Percentiles rank a stretch among this genome's conserved stretches.
Conservation (phyloP, 2,113 vertebrate species). For the Lontra canadensis region DNA sequence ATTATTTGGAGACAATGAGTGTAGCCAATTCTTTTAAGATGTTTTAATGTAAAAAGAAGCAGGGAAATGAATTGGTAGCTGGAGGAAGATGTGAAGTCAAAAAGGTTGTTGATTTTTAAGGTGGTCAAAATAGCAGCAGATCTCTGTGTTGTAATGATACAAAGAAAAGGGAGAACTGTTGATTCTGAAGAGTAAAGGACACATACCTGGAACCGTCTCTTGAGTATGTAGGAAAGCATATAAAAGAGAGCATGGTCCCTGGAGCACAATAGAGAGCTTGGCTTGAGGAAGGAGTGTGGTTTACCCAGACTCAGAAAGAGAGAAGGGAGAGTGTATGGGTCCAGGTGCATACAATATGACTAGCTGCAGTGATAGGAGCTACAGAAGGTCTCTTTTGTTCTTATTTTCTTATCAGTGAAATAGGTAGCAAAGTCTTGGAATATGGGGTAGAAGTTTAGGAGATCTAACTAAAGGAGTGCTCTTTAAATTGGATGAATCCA, state of each 20-base stretch:
- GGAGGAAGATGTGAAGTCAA: neutral
- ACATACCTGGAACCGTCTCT: no score
- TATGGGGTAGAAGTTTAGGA: neutral
- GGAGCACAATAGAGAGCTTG: rapidly evolving
- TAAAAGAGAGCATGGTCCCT: neutral
- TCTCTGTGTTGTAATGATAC: neutral
- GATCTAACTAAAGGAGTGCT: neutral
- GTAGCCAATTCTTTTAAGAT: neutral
- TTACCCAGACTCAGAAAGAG: neutral
- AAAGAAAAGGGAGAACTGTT: neutral
- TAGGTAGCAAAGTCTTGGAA: neutral
- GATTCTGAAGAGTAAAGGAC: rapidly evolving
- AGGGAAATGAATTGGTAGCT: neutral
- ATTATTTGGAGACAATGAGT: neutral
- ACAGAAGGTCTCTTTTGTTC: neutral
- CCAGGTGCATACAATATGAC: no score
- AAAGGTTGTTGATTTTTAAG: neutral
- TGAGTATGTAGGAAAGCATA: neutral
- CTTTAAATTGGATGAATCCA: neutral
- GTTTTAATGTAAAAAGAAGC: neutral
- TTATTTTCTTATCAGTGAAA: neutral
- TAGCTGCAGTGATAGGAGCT: neutral
- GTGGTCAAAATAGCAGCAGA: neutral
- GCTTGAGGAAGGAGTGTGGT: rapidly evolving
- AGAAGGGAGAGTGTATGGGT: rapidly evolving